These are phyloP conservation scores for Coecobrya sp. DNA, from an alignment of 2,888 invertebrate genomes.

Conservation along the genomic window DNA sequence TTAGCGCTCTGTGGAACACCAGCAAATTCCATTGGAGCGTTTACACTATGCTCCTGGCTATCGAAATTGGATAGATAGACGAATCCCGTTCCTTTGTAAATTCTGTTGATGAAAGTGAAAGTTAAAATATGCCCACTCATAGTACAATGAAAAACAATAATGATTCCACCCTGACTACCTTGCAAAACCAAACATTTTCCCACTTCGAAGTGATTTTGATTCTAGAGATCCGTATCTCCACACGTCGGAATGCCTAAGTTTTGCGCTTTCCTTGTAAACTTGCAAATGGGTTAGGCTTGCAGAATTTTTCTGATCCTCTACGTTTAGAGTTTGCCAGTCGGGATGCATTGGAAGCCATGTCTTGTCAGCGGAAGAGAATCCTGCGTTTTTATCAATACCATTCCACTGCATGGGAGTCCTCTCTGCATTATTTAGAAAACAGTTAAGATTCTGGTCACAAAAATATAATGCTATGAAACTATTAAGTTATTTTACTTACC, in stretches of 20 bases:
- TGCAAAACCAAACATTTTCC: conserved; percentile 84
- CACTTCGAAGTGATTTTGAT: conserved; percentile 87
- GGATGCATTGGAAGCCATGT: conserved; percentile 87
- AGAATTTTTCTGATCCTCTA: conserved; percentile 83
- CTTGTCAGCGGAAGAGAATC: conserved; percentile 84
- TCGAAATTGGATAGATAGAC: conserved; percentile 49
- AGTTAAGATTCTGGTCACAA: not conserved
- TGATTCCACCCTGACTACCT: not conserved
- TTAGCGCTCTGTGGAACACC: conserved; percentile 25
- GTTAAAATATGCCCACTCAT: not conserved
- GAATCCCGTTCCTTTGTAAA: conserved; percentile 56
- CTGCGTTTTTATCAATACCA: conserved; percentile 66
- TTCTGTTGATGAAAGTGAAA: not conserved
- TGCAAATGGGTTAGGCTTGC: conserved; percentile 85
- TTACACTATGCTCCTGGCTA: not conserved
- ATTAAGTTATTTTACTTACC: not conserved
- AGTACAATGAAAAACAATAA: not conserved
- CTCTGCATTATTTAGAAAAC: not conserved
- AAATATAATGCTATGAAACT: not conserved
- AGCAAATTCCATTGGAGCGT: conserved; percentile 14
- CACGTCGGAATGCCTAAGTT: conserved; percentile 78
- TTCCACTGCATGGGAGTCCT: conserved; percentile 43
- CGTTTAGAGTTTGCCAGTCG: conserved; percentile 86
- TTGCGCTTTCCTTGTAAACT: conserved; percentile 84
- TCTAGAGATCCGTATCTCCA: conserved; percentile 89